These are phyloP conservation scores for Epirrita christyi DNA, from an alignment of 2,888 invertebrate genomes.

Conservation along the genomic window DNA sequence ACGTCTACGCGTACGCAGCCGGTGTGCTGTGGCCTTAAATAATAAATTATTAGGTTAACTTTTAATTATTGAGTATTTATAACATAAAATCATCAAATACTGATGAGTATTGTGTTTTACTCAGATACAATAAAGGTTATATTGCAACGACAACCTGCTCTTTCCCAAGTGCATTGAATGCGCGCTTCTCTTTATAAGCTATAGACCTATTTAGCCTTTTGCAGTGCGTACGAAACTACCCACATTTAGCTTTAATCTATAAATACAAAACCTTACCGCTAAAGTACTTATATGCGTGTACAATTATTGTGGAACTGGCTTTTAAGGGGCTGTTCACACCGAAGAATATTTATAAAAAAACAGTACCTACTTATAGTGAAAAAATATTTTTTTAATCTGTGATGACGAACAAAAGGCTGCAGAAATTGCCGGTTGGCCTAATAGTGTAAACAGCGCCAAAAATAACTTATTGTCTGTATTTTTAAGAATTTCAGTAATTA, in stretches of 20 bases:
- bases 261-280: constrained; percentile 64
- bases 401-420: not conserved
- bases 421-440: not conserved
- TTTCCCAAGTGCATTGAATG: not conserved
- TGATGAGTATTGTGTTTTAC: too few species aligned
- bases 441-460: constrained; percentile 12
- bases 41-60: too few species aligned
- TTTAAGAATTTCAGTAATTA: too few species aligned
- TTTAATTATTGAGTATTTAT: too few species aligned
- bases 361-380: not conserved
- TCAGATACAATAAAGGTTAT: too few species aligned
- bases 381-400: not conserved
- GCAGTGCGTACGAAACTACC: constrained; percentile 15
- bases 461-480: constrained; percentile 23
- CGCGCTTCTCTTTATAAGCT: too few species aligned
- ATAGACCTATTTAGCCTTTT: not conserved
- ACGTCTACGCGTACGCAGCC: too few species aligned
- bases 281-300: constrained; percentile 30
- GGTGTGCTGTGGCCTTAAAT: too few species aligned
- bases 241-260: constrained; percentile 63
- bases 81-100: too few species aligned
- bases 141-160: too few species aligned
- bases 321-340: constrained; percentile 7
- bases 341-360: not conserved
- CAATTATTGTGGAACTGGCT: constrained; percentile 5